These are phyloP conservation scores for Hesperophylax magnus DNA, from an alignment of 1,140 invertebrate species.

Conservation along the genomic window DNA sequence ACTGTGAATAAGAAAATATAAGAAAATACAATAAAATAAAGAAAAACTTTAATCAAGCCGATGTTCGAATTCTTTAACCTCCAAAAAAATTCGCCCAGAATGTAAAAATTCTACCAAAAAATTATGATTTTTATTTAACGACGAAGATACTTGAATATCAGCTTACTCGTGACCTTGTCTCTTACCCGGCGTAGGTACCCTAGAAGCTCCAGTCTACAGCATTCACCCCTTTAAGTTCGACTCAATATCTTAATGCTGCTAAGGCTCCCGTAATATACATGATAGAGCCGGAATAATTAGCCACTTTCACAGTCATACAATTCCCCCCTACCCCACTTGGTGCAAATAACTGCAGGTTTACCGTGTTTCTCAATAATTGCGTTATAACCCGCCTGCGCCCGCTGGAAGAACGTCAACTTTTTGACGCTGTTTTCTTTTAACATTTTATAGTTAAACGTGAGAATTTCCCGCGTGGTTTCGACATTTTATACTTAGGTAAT, in stretches of 20 bases:
- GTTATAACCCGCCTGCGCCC: neutral
- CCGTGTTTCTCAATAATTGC: conserved; percentile 28
- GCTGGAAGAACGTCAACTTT: neutral
- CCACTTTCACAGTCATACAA: conserved; percentile 36
- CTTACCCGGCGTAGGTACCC: neutral
- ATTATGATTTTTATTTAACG: too few species aligned
- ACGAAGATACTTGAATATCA: neutral
- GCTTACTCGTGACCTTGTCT: conserved; percentile 1
- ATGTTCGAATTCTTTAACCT: too few species aligned
- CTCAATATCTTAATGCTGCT: conserved; percentile 57
- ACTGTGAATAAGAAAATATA: too few species aligned
- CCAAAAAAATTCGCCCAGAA: too few species aligned
- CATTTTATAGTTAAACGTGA: too few species aligned
- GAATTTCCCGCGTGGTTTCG: too few species aligned
- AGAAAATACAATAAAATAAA: too few species aligned
- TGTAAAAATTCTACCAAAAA: too few species aligned
- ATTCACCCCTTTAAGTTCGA: conserved; percentile 45
- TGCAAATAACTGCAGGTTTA: conserved; percentile 39
- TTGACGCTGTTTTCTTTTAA: neutral
- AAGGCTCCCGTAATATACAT: conserved; percentile 50
- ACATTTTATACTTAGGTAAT: too few species aligned
- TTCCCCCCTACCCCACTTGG: conserved; percentile 19
- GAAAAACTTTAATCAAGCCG: too few species aligned
- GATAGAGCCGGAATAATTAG: conserved; percentile 54
- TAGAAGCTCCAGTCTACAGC: neutral